Conservation (phyloP, 2,797 vertebrate species). For the Platyrinchus mystaceus region DNA sequence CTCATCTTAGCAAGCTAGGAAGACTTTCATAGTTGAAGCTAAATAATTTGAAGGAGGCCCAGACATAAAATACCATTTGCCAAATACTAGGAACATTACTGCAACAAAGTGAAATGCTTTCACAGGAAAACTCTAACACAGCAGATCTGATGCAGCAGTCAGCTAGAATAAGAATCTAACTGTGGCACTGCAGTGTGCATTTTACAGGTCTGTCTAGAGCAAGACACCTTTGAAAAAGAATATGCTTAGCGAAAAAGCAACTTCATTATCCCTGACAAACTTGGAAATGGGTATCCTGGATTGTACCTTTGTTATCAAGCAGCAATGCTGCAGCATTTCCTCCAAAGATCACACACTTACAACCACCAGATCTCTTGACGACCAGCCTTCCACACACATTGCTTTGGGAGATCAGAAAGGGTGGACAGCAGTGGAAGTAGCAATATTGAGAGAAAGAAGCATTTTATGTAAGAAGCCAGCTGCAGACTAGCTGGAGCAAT, state of each 20-base stretch:
- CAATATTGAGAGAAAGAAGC: background rate
- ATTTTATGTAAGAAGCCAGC: background rate
- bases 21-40: background rate
- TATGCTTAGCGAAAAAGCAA: background rate
- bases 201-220: background rate
- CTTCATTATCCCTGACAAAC: background rate
- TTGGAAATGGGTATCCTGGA: background rate
- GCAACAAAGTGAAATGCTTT: background rate
- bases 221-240: background rate
- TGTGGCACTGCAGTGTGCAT: background rate
- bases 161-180: background rate
- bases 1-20: background rate
- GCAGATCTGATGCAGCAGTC: background rate
- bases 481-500: background rate
- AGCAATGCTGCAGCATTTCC: background rate
- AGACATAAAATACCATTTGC: conserved; percentile 6
- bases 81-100: background rate
- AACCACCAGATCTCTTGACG: background rate
- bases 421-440: background rate
- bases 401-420: background rate
- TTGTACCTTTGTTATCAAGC: background rate
- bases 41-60: background rate
- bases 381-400: background rate
- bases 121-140: background rate
- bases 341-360: background rate